A percentile compares a stretch with the other conserved stretches of the same genome.
Evolutionary conservation across 1,140 invertebrate genomes (phyloP).

Genomic region (Teleopsis dalmanni): DNA sequence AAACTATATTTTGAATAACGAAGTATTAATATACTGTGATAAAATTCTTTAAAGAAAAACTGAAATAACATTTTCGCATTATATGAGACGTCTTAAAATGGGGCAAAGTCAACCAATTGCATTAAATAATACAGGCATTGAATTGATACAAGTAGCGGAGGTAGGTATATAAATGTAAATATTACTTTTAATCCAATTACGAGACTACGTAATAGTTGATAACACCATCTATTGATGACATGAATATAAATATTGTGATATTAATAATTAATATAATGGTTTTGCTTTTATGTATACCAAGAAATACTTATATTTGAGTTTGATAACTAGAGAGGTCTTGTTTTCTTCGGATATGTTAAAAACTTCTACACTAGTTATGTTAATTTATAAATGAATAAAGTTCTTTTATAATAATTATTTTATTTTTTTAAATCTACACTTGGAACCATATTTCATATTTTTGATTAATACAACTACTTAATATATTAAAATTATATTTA

Average conservation of each 20-base stretch:
- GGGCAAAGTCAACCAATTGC: constrained; percentile 61
- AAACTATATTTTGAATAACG: neutral
- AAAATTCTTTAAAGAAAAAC: constrained; percentile 41
- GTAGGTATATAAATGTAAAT: constrained; percentile 26
- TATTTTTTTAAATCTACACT: neutral
- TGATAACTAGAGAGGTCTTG: too few species aligned
- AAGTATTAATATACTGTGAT: constrained; percentile 49
- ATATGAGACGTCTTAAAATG: constrained; percentile 52
- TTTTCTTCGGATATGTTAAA: too few species aligned
- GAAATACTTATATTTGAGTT: too few species aligned
- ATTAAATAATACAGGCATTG: constrained; percentile 73
- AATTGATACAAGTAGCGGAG: constrained; percentile 64
- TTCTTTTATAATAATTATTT: too few species aligned
- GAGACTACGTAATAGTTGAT: too few species aligned
- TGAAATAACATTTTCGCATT: constrained; percentile 50
- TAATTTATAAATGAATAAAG: too few species aligned
- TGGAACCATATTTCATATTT: too few species aligned
- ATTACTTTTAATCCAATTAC: neutral
- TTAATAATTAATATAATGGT: too few species aligned
- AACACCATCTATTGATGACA: too few species aligned
- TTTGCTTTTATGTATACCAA: too few species aligned
- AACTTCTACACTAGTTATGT: too few species aligned
- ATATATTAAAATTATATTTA: neutral
- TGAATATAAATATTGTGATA: too few species aligned
- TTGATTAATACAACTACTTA: neutral